phyloP scores from a whole-genome alignment of 37 sponge, comb jelly and placozoan genomes.

The Beroe forskalii region DNA sequence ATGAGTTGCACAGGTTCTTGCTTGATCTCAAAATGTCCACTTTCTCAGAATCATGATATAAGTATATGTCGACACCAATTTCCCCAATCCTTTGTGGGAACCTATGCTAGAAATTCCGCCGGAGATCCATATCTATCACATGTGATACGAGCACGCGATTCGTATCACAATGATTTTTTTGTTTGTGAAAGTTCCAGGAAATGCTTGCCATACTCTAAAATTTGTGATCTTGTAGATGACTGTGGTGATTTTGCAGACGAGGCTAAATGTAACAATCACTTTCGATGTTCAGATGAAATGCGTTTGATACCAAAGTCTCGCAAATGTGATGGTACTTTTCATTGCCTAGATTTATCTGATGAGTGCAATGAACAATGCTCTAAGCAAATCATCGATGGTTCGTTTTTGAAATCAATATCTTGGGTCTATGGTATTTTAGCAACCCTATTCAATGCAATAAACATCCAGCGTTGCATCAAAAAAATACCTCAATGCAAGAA shows the following conservation, averaged over 20 bases:
- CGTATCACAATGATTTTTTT: neutral
- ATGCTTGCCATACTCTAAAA: neutral
- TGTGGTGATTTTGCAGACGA: neutral
- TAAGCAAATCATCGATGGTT: neutral
- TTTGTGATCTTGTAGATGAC: slow-evolving; percentile 10
- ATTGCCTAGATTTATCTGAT: neutral
- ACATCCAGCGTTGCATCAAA: neutral
- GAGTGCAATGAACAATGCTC: neutral
- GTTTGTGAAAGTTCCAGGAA: neutral
- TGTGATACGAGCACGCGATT: neutral
- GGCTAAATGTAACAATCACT: neutral
- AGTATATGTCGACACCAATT: neutral
- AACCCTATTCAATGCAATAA: neutral
- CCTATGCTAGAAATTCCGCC: neutral
- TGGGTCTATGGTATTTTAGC: neutral
- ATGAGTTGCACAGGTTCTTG: neutral
- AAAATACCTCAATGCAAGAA: neutral
- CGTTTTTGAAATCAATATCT: neutral
- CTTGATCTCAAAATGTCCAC: neutral
- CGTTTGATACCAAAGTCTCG: neutral
- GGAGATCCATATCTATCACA: neutral
- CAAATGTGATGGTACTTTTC: slow-evolving; percentile 8
- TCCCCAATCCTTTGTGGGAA: neutral
- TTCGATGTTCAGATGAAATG: neutral
- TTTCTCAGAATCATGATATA: neutral